Base-by-base conservation (phyloP, 1,140 invertebrate genomes). In the Cylas formicarius region DNA sequence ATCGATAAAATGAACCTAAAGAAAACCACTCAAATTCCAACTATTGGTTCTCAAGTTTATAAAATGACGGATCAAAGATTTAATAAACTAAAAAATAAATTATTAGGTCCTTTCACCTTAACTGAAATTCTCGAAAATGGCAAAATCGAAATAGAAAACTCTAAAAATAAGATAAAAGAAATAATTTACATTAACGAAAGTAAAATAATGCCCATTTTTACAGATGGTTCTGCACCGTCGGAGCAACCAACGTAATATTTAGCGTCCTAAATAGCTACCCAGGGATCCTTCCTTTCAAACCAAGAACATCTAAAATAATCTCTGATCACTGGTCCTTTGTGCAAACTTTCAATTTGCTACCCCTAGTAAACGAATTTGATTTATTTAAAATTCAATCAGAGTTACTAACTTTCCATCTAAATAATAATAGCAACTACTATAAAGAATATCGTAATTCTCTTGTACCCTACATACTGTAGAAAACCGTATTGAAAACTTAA, bases 391-490 rank as follows among this genome's bases (percentile, higher is more conserved):
- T 10, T 0, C 9, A 42, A 13, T 5, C 39, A 22, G 18, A 20
- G 4, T 6, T 6, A 22, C 17, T 42, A 34, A 14, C 19, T 9
- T 14, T 5, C 7, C 21, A 42, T 19, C 5, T 42, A 9, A 42
- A 22, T 10, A 36, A 42, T 35, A 14, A 42, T 14, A 16, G 7
- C 13, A 23, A 13, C n/a, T n/a, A n/a, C n/a, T n/a, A n/a, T n/a
- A n/a, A n/a, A 4, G 39, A 42, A 42, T 42, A 36, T 42, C 7
- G 7, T 18, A 42, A 36, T 42, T 22, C 39, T n/a, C n/a, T 42
- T 9, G 7, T 17, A 20, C 10, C 24, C 18, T 42, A 6, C n/a
- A 29, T 8, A 19, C 11, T 5, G 8, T 36, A 19, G 39, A 42
- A 42, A 42, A 20, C 4, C 28, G 39, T 5, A 42, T 42, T 10